Evolutionary conservation across 2,113 vertebrate genomes (phyloP), one percentile per base, ranked within the genome.

Genomic region (Pelusios castaneus): DNA sequence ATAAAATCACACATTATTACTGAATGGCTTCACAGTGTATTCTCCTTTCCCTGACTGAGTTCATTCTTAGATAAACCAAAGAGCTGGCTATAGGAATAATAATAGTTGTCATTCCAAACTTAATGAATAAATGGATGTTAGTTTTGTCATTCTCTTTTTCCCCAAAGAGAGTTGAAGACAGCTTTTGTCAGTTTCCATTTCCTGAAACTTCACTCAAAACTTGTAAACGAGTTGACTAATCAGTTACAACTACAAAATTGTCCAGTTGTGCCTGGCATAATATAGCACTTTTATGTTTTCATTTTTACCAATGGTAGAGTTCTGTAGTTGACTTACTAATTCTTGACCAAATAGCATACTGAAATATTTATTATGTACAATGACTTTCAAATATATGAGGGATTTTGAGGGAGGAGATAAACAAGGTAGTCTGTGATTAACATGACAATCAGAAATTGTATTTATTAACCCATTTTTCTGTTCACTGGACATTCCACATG

Each of bases 361-460:
- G 11, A 88, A 22, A 49, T 51, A 79, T 34, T 24, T 3, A 51
- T 80, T 9, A 60, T 49, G 24, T 5, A 58, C 67, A 73, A n/a
- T 51, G 8, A 29, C 4, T 51, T 89, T 88, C 17, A 5, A 82
- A 10, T 12, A 27, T 3, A 34, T n/a, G 58, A 80, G 34, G 88
- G 10, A 22, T n/a, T 21, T 56, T 91, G 80, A 63, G 82, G 79
- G 1, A 54, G 14, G 19, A 55, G 31, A 56, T 73, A 52, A 75
- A 86, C 60, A 4, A 2, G 24, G 0, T 83, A 58, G 3, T 51
- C 9, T 22, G 8, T 82, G 5, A 41, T 85, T 82, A 78, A 10
- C 8, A 75, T 29, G 21, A 31, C 75, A 75, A 6, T 2, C 25
- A 82, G 41, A 90, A 93, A 51, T 1, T 0, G 3, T 67, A 2